phyloP scores from a whole-genome alignment of 2,888 invertebrate genomes.

The Heliconius hortense region DNA sequence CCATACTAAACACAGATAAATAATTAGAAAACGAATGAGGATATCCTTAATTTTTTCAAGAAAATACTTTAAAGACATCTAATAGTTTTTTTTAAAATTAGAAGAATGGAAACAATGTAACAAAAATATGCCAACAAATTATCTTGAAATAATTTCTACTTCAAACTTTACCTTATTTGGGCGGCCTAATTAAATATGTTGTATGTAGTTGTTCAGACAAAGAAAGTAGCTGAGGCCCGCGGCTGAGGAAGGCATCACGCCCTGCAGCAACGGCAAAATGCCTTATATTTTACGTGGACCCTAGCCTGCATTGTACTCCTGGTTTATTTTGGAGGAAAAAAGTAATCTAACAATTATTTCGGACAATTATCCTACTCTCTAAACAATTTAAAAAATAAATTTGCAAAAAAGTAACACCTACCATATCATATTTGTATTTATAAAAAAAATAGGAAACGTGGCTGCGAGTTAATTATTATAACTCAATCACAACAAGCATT shows the following conservation, averaged over 20 bases:
- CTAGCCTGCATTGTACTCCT: background rate
- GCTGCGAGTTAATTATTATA: background rate
- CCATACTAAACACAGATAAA: background rate
- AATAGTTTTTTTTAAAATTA: background rate
- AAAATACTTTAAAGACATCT: background rate
- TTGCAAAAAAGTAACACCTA: no score
- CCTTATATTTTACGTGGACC: constrained; percentile 19
- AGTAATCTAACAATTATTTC: background rate
- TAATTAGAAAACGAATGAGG: background rate
- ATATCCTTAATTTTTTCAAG: background rate
- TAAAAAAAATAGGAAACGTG: background rate
- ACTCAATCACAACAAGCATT: background rate
- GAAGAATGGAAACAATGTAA: background rate
- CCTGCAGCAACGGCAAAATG: constrained; percentile 30
- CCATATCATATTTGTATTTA: background rate
- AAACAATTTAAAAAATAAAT: no score
- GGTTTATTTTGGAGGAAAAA: constrained; percentile 13
- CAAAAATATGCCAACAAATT: background rate
- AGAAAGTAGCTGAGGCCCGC: constrained; percentile 56
- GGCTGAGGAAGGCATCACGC: constrained; percentile 42
- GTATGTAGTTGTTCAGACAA: constrained; percentile 60
- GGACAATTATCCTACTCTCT: background rate
- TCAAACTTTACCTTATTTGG: constrained; percentile 16
- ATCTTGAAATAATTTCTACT: constrained; percentile 4
- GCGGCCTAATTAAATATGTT: constrained; percentile 70